These are phyloP conservation scores for Rhinophrynus dorsalis DNA, from an alignment of 2,797 vertebrate species.

Conservation along the genomic window DNA sequence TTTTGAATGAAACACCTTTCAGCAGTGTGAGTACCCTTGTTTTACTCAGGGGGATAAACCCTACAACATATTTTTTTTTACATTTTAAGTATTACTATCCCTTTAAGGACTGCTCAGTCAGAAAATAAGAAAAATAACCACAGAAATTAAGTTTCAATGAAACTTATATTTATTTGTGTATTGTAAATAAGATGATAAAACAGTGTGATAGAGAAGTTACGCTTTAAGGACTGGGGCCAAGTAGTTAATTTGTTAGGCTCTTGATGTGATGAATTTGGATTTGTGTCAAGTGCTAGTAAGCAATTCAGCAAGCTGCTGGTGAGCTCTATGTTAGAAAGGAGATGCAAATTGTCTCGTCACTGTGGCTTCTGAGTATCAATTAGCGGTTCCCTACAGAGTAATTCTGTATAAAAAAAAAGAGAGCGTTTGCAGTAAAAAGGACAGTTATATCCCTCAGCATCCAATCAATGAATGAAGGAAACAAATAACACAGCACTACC, in stretches of 20 bases:
- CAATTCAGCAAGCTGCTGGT: constrained; percentile 18
- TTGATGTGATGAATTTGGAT: constrained; percentile 39
- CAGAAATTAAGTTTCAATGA: no score
- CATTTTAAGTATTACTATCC: no score
- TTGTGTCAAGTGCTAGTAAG: constrained; percentile 35
- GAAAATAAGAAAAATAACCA: no score
- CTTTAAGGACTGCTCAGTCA: no score
- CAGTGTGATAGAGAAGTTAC: not conserved
- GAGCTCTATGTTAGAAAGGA: constrained; percentile 8
- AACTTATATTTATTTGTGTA: not conserved
- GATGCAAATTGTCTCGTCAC: constrained; percentile 33
- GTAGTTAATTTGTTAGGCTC: constrained; percentile 34
- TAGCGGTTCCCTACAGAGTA: constrained; percentile 17
- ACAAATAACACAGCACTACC: not conserved
- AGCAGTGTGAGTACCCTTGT: no score
- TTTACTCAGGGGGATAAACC: no score
- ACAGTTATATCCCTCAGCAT: not conserved
- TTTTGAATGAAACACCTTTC: no score
- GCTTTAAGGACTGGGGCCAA: not conserved
- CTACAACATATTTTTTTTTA: no score
- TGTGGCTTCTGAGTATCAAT: constrained; percentile 33
- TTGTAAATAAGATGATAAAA: not conserved
- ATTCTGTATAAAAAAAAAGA: not conserved
- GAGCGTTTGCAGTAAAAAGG: not conserved
- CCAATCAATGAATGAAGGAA: not conserved